Conservation (phyloP, 2,888 invertebrate genomes). For the Meiosimyza decipiens region DNA sequence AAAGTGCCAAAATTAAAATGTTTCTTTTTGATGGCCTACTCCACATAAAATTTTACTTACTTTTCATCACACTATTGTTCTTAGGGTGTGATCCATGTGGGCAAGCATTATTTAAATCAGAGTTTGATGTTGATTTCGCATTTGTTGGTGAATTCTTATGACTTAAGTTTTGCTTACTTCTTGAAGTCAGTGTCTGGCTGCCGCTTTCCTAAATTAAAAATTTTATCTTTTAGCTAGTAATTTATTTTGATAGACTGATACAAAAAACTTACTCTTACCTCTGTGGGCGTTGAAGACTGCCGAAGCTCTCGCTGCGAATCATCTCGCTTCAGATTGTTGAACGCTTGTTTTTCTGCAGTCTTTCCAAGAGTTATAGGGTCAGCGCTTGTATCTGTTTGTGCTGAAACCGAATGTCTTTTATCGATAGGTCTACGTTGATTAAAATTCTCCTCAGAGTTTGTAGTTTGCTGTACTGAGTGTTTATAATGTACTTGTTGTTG, state of each 20-base stretch:
- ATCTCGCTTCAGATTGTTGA: slow-evolving; percentile 53
- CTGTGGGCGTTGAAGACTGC: slow-evolving; percentile 56
- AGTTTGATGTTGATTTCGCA: slow-evolving; percentile 62
- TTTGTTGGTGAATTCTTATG: slow-evolving; percentile 64
- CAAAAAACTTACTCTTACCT: slow-evolving; percentile 44
- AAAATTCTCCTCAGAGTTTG: slow-evolving; percentile 32
- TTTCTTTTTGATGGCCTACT: too few species aligned
- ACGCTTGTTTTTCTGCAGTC: slow-evolving; percentile 54
- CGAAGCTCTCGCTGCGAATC: slow-evolving; percentile 59
- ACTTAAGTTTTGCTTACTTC: slow-evolving; percentile 58
- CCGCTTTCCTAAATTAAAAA: slow-evolving; percentile 55
- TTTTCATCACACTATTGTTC: slow-evolving; percentile 58
- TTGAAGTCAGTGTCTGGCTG: slow-evolving; percentile 60
- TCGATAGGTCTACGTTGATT: slow-evolving; percentile 48
- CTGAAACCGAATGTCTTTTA: slow-evolving; percentile 65
- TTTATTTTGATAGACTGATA: neutral
- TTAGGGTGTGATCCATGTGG: slow-evolving; percentile 61
- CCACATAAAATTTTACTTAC: slow-evolving; percentile 46
- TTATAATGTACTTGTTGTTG: slow-evolving; percentile 48
- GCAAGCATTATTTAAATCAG: slow-evolving; percentile 65
- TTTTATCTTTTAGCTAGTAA: neutral
- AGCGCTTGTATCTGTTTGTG: slow-evolving; percentile 63
- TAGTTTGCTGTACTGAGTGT: slow-evolving; percentile 41
- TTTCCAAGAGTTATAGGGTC: slow-evolving; percentile 54
- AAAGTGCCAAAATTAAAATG: too few species aligned